Evolutionary conservation across 2,113 vertebrate genomes (phyloP).

Genomic region (Marcusenius ussheri): DNA sequence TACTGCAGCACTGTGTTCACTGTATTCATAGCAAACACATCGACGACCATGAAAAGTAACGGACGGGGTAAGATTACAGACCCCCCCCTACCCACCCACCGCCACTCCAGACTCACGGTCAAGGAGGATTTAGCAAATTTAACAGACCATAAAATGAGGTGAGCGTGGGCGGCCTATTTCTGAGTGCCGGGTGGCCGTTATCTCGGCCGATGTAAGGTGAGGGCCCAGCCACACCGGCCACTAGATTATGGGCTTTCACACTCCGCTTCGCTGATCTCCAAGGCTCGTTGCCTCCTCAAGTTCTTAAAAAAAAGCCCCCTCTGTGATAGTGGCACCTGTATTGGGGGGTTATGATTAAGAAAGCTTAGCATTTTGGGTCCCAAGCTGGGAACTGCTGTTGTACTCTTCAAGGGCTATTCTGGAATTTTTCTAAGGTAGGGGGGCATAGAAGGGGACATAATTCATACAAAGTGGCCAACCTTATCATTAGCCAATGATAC

Average conservation of each 20-base stretch:
- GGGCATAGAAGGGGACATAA: not conserved
- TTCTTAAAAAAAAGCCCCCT: not conserved
- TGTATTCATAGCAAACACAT: not conserved
- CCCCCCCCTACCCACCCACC: not conserved
- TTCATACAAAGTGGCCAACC: not conserved
- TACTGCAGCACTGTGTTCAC: not conserved
- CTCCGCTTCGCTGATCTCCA: not conserved
- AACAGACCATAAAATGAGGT: slow-evolving; percentile 10
- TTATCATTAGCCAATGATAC: not conserved
- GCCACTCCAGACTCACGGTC: not conserved
- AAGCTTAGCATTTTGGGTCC: not conserved
- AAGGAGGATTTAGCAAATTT: not conserved
- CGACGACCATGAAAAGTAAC: not conserved
- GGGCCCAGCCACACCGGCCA: not conserved
- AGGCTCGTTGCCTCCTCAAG: not conserved
- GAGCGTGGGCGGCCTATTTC: not conserved
- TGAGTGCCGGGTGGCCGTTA: not conserved
- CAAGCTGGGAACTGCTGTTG: not conserved
- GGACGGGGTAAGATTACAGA: not conserved
- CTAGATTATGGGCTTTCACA: not conserved
- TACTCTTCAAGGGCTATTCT: not conserved
- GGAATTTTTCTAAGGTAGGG: not conserved
- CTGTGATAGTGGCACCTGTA: not conserved
- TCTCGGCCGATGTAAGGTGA: not conserved
- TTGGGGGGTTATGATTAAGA: not conserved